Percentiles rank a stretch among this genome's conserved stretches.
phyloP scores from a whole-genome alignment of 2,113 vertebrate genomes.

The Pterocles orientalis region DNA sequence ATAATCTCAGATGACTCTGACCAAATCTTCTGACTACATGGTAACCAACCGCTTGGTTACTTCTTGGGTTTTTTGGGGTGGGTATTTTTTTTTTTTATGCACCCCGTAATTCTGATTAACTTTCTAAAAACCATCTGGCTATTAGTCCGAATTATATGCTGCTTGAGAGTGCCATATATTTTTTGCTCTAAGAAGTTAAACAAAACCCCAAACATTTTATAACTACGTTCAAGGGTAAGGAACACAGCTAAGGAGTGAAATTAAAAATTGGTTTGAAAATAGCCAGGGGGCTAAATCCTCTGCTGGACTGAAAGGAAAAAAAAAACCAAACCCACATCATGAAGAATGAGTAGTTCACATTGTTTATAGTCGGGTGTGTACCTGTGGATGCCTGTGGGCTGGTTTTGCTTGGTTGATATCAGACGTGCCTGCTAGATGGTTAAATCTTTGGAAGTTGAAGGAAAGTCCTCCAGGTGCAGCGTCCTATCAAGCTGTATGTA shows the following conservation, averaged over 20 bases:
- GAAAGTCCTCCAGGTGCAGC: not conserved
- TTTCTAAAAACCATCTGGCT: not conserved
- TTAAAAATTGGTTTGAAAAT: not conserved
- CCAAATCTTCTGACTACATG: not conserved
- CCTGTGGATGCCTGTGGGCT: not conserved
- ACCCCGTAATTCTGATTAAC: not conserved
- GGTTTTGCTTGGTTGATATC: not conserved
- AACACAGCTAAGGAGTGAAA: not conserved
- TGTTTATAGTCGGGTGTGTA: not conserved
- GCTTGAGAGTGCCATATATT: not conserved
- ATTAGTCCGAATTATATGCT: not conserved
- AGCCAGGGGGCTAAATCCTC: not conserved
- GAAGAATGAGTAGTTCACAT: no score
- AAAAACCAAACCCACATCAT: fast-evolving
- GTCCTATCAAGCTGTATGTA: not conserved
- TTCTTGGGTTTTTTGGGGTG: no score
- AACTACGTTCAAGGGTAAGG: not conserved
- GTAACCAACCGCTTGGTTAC: no score
- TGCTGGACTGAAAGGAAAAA: not conserved
- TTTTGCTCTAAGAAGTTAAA: not conserved
- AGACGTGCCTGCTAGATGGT: not conserved
- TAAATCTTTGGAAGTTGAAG: not conserved
- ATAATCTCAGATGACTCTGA: no score
- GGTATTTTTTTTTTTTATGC: not conserved
- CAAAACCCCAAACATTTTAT: not conserved